Base-by-base conservation (phyloP, 1,140 invertebrate species). In the Drosophila pallidifrons region DNA sequence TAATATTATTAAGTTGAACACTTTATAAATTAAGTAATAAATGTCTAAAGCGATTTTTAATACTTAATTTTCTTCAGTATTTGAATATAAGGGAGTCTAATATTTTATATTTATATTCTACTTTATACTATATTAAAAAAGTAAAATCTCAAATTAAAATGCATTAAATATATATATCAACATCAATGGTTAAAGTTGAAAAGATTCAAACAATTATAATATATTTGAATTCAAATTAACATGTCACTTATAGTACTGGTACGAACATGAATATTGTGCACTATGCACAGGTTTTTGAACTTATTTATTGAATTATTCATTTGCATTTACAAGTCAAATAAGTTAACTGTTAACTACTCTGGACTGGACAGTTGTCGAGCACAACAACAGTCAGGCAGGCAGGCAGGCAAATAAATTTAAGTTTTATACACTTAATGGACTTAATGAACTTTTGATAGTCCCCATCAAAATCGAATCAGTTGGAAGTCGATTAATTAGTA, bases 391-490 rank as follows among this genome's bases (percentile, higher is more conserved):
- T 32, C 35, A 8, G 35, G 7, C 35, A 8, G 35, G 35, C 35
- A 2, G 13, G 54, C 41, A 35, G 38, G 54, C 65, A 47, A 72
- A 74, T 77, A 88, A 77, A 82, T 83, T 83, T 52, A 77, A 80
- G 83, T 88, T 87, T 75, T 54, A 75, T 88, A 58, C 77, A 82
- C 83, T 82, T 88, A 80, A 70, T 72, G 66, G 54, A 58, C 68
- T 60, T 89, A 89, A 89, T 89, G 85, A 81, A 79, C 77, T 75
- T 89, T 89, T 89, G 85, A 83, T 89, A 75, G 83, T 83, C 64
- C 82, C 78, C 81, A 89, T 89, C 85, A 89, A 89, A 89, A 77
- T 79, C 75, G 85, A 89, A 89, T 89, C 85, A 89, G 85, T 81
- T 81, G 85, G 75, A 83, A 89, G 85, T 89, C 85, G 85, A 89